Evolutionary conservation across 1,140 invertebrate species (phyloP).

Genomic region (Contarinia nasturtii): DNA sequence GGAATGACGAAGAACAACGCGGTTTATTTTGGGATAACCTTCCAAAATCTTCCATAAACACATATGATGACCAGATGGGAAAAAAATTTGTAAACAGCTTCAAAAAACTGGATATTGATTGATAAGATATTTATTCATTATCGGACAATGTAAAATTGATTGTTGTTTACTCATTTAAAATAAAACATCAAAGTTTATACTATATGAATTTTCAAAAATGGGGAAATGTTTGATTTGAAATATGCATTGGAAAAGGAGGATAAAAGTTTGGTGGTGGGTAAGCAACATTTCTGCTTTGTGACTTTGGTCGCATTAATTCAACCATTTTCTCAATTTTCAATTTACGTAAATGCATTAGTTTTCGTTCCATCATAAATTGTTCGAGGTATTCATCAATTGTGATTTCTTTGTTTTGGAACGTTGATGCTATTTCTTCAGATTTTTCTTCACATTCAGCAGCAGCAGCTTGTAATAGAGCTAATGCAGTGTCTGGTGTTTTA

Average conservation of each 20-base stretch:
- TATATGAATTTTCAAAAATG: too few relatives aligned
- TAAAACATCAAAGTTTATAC: too few relatives aligned
- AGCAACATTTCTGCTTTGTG: neutral
- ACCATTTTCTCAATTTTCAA: constrained; percentile 75
- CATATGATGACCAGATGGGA: too few relatives aligned
- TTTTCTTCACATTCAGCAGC: constrained; percentile 75
- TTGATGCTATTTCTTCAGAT: constrained; percentile 58
- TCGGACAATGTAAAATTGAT: too few relatives aligned
- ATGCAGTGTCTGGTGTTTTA: constrained; percentile 43
- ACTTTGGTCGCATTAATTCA: constrained; percentile 43
- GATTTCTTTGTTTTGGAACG: constrained; percentile 50
- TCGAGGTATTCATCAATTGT: constrained; percentile 62
- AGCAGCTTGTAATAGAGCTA: constrained; percentile 66
- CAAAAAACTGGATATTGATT: too few relatives aligned
- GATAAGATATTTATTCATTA: too few relatives aligned
- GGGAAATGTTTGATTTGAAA: too few relatives aligned
- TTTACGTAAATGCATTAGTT: constrained; percentile 57
- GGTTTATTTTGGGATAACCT: neutral
- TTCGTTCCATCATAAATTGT: constrained; percentile 49
- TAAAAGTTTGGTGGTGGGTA: too few relatives aligned
- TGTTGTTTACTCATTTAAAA: too few relatives aligned
- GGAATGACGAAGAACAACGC: constrained; percentile 18
- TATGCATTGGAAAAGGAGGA: too few relatives aligned
- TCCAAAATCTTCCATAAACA: too few relatives aligned
- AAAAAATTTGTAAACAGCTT: too few relatives aligned